Percentiles rank a stretch among this genome's conserved stretches.
Evolutionary conservation across 2,888 invertebrate species (phyloP).

Genomic region (Carabus problematicus): DNA sequence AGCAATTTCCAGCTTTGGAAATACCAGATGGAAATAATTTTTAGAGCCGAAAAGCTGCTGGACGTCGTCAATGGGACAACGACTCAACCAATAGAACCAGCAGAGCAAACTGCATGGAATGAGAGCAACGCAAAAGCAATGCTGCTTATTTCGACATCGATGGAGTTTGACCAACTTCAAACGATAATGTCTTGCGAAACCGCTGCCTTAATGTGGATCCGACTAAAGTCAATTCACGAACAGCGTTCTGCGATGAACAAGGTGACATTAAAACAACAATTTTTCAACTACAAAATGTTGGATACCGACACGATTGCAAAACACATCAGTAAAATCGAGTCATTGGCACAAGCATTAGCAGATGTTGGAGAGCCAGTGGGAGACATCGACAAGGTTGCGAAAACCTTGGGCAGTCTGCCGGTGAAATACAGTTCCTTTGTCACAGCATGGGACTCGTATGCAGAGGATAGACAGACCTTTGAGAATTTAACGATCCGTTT

Average conservation of each 20-base stretch:
- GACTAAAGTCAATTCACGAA: constrained; percentile 42
- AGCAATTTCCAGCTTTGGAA: constrained; percentile 48
- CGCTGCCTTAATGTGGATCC: constrained; percentile 39
- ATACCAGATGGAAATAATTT: constrained; percentile 45
- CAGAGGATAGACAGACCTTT: constrained; percentile 41
- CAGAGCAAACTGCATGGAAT: constrained; percentile 20
- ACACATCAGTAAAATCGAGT: constrained; percentile 43
- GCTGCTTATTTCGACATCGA: constrained; percentile 37
- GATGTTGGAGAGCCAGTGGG: constrained; percentile 38
- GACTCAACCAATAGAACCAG: neutral
- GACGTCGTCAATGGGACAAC: constrained; percentile 26
- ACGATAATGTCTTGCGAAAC: constrained; percentile 29
- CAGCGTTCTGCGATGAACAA: constrained; percentile 43
- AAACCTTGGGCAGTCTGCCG: constrained; percentile 31
- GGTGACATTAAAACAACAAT: constrained; percentile 42
- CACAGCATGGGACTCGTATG: constrained; percentile 43
- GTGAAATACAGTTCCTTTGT: constrained; percentile 34
- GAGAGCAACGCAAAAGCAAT: constrained; percentile 31
- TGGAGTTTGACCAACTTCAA: constrained; percentile 36
- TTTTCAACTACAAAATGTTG: constrained; percentile 31
- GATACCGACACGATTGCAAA: constrained; percentile 40
- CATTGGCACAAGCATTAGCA: constrained; percentile 35
- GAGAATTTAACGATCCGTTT: constrained; percentile 38
- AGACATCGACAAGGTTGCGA: constrained; percentile 42
- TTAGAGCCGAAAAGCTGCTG: constrained; percentile 42